phyloP scores from a whole-genome alignment of 2,797 vertebrate species.

The Chaetophractus vellerosus region DNA sequence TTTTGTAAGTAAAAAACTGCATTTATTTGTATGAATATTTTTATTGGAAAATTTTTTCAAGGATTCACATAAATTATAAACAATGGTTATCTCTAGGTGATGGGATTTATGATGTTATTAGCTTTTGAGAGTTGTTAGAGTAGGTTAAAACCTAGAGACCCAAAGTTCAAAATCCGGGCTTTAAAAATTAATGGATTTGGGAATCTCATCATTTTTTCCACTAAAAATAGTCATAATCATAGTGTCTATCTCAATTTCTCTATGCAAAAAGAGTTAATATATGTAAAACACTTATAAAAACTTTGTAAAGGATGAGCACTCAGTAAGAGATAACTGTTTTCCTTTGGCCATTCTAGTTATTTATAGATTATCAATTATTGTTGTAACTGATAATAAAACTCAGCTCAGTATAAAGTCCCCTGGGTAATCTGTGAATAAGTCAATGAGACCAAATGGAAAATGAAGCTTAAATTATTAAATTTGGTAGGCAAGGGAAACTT shows the following conservation, averaged over 20 bases:
- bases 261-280: background rate
- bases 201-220: background rate
- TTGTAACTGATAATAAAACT: conserved; percentile 10
- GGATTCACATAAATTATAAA: background rate
- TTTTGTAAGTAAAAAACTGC: background rate
- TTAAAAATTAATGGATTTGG: background rate
- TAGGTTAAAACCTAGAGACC: background rate
- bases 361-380: conserved; percentile 1
- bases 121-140: background rate
- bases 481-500: background rate
- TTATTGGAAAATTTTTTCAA: background rate
- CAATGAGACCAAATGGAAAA: background rate
- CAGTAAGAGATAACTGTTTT: background rate
- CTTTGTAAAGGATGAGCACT: background rate
- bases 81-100: no score
- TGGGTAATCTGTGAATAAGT: background rate
- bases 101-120: background rate
- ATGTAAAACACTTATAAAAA: background rate
- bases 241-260: background rate
- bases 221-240: no score
- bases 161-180: background rate
- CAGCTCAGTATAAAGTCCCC: background rate
- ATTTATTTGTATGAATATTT: background rate
- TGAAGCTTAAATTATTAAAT: background rate
- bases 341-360: background rate